phyloP scores from a whole-genome alignment of 2,113 vertebrate species.

The Phaethornis superciliosus region DNA sequence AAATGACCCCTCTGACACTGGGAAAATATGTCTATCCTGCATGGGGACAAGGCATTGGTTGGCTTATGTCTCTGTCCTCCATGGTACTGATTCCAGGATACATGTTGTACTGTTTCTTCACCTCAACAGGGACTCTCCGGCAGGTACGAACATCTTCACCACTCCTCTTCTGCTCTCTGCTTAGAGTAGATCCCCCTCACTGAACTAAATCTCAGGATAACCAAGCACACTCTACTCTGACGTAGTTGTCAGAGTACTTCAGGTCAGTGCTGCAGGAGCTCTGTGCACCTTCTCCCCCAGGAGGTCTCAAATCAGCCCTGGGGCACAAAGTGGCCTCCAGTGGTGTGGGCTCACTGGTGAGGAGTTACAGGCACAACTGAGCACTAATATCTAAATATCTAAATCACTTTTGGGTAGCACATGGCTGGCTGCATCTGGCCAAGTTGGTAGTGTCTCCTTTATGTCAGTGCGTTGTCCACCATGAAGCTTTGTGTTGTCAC shows the following conservation, averaged over 20 bases:
- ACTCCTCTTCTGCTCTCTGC: neutral
- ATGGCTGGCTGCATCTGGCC: neutral
- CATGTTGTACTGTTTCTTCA: conserved; percentile 83
- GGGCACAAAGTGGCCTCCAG: rapidly evolving
- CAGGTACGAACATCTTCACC: conserved; percentile 67
- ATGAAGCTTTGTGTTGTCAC: neutral
- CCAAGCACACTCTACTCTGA: neutral
- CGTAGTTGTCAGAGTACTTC: neutral
- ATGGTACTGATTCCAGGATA: conserved; percentile 90
- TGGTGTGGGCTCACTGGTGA: rapidly evolving
- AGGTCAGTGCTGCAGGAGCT: neutral
- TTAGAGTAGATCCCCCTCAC: neutral
- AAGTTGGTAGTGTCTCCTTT: neutral
- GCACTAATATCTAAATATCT: neutral
- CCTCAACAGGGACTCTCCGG: conserved; percentile 74
- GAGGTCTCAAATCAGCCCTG: neutral
- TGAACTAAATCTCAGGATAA: neutral
- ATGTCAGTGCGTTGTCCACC: neutral
- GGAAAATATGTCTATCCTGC: conserved; percentile 86
- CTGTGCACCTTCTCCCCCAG: neutral
- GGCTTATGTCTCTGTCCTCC: conserved; percentile 89
- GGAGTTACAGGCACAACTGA: neutral
- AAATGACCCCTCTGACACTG: conserved; percentile 89
- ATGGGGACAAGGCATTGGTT: conserved; percentile 88
- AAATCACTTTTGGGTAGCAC: neutral